Percentiles rank a stretch among this genome's conserved stretches.
These are phyloP conservation scores for Cryptops parisi DNA, from an alignment of 2,888 invertebrate species.

Conservation along the genomic window DNA sequence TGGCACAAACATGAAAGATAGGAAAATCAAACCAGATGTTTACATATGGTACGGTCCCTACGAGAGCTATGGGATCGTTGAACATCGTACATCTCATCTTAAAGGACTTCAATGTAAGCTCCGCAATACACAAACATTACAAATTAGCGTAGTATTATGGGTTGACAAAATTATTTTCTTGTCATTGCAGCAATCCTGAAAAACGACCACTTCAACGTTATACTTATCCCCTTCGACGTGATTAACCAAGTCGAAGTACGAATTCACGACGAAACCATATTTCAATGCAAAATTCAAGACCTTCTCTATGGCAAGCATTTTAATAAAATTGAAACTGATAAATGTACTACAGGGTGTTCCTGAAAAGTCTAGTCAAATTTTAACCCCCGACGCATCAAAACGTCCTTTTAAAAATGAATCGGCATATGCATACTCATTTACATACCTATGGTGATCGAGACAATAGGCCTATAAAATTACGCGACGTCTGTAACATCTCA, in stretches of 20 bases:
- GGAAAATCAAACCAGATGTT: background rate
- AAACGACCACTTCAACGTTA: background rate
- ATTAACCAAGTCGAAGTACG: background rate
- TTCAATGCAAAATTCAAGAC: background rate
- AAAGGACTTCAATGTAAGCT: background rate
- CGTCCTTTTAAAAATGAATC: too few species aligned
- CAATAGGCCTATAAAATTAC: too few species aligned
- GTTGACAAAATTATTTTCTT: background rate
- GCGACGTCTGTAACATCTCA: too few species aligned
- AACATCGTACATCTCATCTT: background rate
- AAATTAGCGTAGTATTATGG: too few species aligned
- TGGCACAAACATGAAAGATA: too few species aligned
- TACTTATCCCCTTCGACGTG: background rate
- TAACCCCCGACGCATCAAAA: too few species aligned
- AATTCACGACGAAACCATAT: constrained; percentile 1
- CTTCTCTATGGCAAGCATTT: background rate
- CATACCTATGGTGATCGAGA: too few species aligned
- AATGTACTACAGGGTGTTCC: too few species aligned
- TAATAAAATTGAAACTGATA: background rate
- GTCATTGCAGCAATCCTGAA: background rate
- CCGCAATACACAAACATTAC: background rate
- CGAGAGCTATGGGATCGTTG: background rate
- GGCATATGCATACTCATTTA: too few species aligned
- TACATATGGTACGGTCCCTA: constrained; percentile 1
- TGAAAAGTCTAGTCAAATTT: too few species aligned